phyloP scores from a whole-genome alignment of 2,797 vertebrate species.

The Amblyopsis hoosieri region DNA sequence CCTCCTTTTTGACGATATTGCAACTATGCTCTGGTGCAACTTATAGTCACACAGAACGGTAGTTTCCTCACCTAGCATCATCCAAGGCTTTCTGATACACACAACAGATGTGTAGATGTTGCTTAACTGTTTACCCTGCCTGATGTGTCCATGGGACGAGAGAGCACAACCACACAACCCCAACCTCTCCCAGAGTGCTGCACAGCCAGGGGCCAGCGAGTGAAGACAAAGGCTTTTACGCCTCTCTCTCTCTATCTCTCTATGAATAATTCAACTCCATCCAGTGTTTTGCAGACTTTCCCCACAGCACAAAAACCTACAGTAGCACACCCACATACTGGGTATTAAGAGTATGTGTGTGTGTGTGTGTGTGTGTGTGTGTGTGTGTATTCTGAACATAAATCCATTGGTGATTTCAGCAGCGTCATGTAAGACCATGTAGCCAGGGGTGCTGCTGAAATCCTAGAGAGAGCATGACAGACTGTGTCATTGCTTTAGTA shows the following conservation, averaged over 20 bases:
- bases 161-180: constrained; percentile 15
- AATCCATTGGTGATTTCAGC: constrained; percentile 48
- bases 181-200: constrained; percentile 34
- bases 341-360: constrained; percentile 22
- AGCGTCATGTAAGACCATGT: constrained; percentile 53
- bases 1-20: too few species aligned
- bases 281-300: constrained; percentile 48
- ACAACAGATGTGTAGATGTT: constrained; percentile 17
- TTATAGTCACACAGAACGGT: too few species aligned
- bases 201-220: constrained; percentile 45
- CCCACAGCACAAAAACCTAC: constrained; percentile 55
- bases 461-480: constrained; percentile 1
- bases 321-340: constrained; percentile 23
- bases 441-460: constrained; percentile 35
- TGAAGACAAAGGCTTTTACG: constrained; percentile 59
- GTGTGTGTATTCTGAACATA: constrained; percentile 51
- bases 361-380: constrained; percentile 3
- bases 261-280: constrained; percentile 64
- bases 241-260: constrained; percentile 34
- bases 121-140: constrained; percentile 6
- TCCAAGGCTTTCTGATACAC: constrained; percentile 1
- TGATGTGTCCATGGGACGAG: constrained; percentile 12
- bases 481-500: constrained; percentile 5
- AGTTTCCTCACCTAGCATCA: too few species aligned
- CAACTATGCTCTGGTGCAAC: too few species aligned